Base-by-base conservation (phyloP, 53 echinoderm and acorn worm genomes). In the Henricia sp. region DNA sequence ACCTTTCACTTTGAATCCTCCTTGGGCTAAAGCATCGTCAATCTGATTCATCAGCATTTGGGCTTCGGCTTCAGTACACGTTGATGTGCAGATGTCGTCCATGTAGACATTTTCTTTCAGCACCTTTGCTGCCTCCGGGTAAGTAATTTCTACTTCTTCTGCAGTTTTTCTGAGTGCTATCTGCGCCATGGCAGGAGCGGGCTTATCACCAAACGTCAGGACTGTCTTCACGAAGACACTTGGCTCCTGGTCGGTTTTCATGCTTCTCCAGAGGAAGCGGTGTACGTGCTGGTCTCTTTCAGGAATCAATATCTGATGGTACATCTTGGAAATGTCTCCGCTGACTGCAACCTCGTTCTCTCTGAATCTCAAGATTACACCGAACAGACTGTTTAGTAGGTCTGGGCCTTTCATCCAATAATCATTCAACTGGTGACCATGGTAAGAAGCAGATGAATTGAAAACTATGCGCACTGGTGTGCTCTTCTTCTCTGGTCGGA, bases 281-380 rank as follows among this genome's bases (percentile, higher is more conserved):
- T 91, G 85, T 48, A 48, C 48, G 60, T 88, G 91, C 51, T 91
- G 92, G 48, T 91, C 88, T 21, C 34, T 6, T 40, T 92, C 88
- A 27, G 92, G 88, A 21, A 91, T 88, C 32, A 76, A 54, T 1
- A 89, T 70, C 19, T 80, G 46, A 57, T 88, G 92, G 50, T 89
- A 92, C 89, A 89, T 89, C 53, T 93, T 86, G 3, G 89, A 93
- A 6, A 93, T 93, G 68, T 93, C 90, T 1, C 77, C 77, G 36
- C 14, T 53, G 14, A 84, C 50, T 27, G 84, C 88, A 17, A 87
- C 48, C 33, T 73, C 29, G 2, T 67, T 50, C 69, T 91, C 72
- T 29, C 87, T 21, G 75, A 83, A 91, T 28, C 88, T 76, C 6
- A 46, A 14, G 8, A 46, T 10, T 14, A 46, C 48, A 10, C 48